Conservation (phyloP, 2,797 vertebrate species). For the Tenualosa ilisha region DNA sequence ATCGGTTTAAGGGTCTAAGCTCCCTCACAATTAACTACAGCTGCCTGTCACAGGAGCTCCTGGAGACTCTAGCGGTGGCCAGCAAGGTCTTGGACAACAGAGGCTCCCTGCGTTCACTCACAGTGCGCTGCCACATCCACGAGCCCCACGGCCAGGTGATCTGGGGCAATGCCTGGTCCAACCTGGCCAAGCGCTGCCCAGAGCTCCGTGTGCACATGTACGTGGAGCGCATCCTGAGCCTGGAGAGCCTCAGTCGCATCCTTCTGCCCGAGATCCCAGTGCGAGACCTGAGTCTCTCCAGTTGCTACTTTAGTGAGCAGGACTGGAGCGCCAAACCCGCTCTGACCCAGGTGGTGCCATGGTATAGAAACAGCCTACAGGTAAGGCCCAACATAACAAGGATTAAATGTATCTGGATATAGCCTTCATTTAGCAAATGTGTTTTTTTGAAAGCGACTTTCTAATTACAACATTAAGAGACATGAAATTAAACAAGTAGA, state of each 20-base stretch:
- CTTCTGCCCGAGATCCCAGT: slow-evolving; percentile 71
- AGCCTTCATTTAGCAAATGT: too few species aligned
- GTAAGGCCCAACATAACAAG: slow-evolving; percentile 47
- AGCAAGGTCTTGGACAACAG: slow-evolving; percentile 29
- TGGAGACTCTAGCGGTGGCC: slow-evolving; percentile 60
- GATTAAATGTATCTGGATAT: not conserved
- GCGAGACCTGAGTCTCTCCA: slow-evolving; percentile 66
- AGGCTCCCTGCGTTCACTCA: slow-evolving; percentile 62
- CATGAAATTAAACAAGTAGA: too few species aligned
- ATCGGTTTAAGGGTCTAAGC: slow-evolving; percentile 59
- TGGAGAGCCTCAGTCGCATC: slow-evolving; percentile 64
- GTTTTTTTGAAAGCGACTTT: too few species aligned
- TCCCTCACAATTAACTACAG: slow-evolving; percentile 71
- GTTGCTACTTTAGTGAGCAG: slow-evolving; percentile 67
- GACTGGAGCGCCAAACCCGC: slow-evolving; percentile 69
- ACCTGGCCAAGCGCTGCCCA: slow-evolving; percentile 60
- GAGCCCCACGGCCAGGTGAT: slow-evolving; percentile 69
- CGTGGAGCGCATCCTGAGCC: slow-evolving; percentile 67
- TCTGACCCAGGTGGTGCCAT: slow-evolving; percentile 66
- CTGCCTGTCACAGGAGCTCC: slow-evolving; percentile 70
- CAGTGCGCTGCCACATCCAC: slow-evolving; percentile 69
- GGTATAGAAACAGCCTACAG: slow-evolving; percentile 65
- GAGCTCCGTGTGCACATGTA: slow-evolving; percentile 67
- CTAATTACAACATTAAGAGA: too few species aligned
- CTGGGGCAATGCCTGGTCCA: slow-evolving; percentile 69